phyloP scores from a whole-genome alignment of 2,113 vertebrate genomes.

The Spheniscus mendiculus region DNA sequence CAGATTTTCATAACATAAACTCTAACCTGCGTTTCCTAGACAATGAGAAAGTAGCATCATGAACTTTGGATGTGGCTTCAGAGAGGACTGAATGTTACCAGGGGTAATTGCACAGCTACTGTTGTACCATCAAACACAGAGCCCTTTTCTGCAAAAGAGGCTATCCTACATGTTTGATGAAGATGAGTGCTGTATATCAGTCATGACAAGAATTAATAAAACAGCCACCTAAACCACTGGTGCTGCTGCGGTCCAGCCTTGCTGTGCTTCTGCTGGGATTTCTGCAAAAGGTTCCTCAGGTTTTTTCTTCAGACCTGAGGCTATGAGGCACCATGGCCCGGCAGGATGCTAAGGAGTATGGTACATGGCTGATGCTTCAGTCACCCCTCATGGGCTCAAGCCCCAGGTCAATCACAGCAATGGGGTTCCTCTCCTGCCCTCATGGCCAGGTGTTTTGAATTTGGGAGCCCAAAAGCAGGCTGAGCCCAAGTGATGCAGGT shows the following conservation, averaged over 20 bases:
- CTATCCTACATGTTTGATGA: background rate
- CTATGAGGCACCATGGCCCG: rapidly evolving
- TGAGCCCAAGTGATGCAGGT: background rate
- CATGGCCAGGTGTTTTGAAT: rapidly evolving
- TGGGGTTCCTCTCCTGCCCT: rapidly evolving
- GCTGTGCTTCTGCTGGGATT: background rate
- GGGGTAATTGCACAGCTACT: background rate
- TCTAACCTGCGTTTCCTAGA: background rate
- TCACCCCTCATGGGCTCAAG: rapidly evolving
- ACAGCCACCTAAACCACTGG: background rate
- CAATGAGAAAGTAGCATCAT: background rate
- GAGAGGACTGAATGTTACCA: background rate
- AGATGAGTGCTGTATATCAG: background rate
- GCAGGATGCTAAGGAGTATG: background rate
- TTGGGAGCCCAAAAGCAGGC: background rate
- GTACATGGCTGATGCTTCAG: background rate
- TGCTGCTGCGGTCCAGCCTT: background rate
- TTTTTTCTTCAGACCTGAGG: background rate
- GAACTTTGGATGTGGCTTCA: background rate
- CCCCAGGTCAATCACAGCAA: rapidly evolving
- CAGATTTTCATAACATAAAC: background rate
- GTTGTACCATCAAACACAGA: background rate
- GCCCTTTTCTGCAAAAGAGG: background rate
- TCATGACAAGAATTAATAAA: background rate
- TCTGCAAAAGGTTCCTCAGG: rapidly evolving